Base-by-base conservation (phyloP, 2,888 invertebrate species). In the Trichopoda pennipes region DNA sequence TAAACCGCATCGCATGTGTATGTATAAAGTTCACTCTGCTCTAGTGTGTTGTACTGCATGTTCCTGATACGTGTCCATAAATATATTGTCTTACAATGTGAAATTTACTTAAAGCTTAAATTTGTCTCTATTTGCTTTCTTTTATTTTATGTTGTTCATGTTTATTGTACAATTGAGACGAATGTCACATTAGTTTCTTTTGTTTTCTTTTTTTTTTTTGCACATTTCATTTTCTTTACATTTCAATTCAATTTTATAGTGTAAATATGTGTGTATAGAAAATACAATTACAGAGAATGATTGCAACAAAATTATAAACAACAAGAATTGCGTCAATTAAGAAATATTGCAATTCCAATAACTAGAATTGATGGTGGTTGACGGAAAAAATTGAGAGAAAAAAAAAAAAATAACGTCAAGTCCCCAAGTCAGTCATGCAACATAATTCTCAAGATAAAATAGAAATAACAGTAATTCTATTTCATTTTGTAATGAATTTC, bases 271-370 rank as follows among this genome's bases (percentile, higher is more conserved):
- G 8, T 28, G 28, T n/a, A 63, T 21, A 53, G 28, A 68, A 44
- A 64, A 61, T 14, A 32, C 42, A 80, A 75, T 58, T 32, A 55
- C 23, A 35, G 10, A 70, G 28, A 28, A 28, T 28, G 28, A 4
- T 28, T 28, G 28, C 7, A 28, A 12, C 38, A 38, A 38, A 8
- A 28, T 23, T 38, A 64, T 28, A 35, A 21, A 32, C 68, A 75
- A 12, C 23, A 64, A 76, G 66, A 53, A 60, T 55, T 70, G 66
- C 75, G 61, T 66, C 80, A 81, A 85, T 84, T 85, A 85, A 82
- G 82, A 82, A 78, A 84, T 80, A 85, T 79, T 78, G 81, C 84
- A 82, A 60, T 80, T 76, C 64, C 64, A 74, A 75, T 70, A 78
- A 74, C 51, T 69, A 58, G 47, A 81, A 73, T 66, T 78, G 78